Conservation (phyloP, 1,140 invertebrate genomes). For the Diplogasteroides magnus region DNA sequence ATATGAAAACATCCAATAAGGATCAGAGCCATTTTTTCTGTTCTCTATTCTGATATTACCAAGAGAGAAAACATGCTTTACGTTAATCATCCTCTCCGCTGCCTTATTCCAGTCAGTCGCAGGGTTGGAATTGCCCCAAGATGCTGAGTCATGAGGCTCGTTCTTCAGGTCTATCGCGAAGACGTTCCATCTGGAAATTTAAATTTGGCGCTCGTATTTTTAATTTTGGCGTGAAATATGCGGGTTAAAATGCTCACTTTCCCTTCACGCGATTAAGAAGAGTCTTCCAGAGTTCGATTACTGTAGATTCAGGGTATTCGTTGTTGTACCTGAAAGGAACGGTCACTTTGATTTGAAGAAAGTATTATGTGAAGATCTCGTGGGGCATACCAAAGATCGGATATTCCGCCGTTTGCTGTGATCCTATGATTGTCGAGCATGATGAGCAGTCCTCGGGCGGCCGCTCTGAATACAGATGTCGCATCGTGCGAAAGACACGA, state of each 20-base stretch:
- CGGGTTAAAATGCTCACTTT: too few relatives aligned
- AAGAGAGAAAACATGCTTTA: too few relatives aligned
- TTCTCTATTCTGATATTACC: too few relatives aligned
- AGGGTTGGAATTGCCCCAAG: not conserved
- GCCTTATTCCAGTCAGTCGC: not conserved
- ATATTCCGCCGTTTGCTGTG: not conserved
- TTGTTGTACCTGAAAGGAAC: not conserved
- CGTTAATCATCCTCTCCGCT: not conserved
- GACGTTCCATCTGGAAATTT: not conserved
- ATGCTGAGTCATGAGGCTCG: constrained; percentile 1
- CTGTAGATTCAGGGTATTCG: not conserved
- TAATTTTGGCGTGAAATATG: not conserved
- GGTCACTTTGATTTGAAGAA: too few relatives aligned
- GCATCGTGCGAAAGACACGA: too few relatives aligned
- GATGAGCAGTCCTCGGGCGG: not conserved
- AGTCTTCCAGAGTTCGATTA: not conserved
- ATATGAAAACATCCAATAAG: too few relatives aligned
- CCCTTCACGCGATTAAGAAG: not conserved
- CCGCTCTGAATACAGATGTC: not conserved
- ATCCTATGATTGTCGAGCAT: not conserved
- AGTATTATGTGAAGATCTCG: not conserved
- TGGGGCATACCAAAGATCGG: not conserved
- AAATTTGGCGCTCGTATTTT: too few relatives aligned
- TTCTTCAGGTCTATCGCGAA: constrained; percentile 5
- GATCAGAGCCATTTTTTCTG: too few relatives aligned